Evolutionary conservation across 1,140 invertebrate species (phyloP), one percentile per base, ranked within the genome.

Genomic region (Microplitis mediator): DNA sequence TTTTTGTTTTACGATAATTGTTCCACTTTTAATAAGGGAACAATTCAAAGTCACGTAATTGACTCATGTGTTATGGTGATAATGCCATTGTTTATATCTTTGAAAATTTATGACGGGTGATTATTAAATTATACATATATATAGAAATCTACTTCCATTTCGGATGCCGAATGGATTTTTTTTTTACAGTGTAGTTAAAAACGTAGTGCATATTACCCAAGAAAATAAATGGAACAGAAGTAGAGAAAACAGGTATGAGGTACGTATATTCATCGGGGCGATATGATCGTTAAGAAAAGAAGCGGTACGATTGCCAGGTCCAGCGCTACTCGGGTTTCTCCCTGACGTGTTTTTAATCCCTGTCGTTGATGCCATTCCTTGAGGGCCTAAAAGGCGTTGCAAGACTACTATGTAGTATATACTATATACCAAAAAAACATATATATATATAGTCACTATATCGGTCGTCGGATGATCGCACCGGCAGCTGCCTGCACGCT

Each of bases 281-380:
- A 62, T 62, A 62, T 35, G 34, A 36, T 62, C 60, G 60, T 16
- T 4, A 34, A 36, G 35, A 62, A 35, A 62, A 62, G 60, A 62
- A 62, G 60, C 60, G 60, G 60, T 35, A 62, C 60, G 60, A 39
- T 62, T 62, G 60, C 60, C 60, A 62, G 60, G 60, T 62, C 60
- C 60, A 36, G 60, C 2, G 23, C 60, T 62, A 31, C 60, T 62
- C 35, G 35, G 60, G 60, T 62, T 62, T 62, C 60, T 34, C 60
- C 60, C 34, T n/a, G 60, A 1, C 52, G 16, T n/a, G 60, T 62
- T 62, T 62, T 62, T 62, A 62, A 62, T 62, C 60, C 60, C 60
- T 62, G 60, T 62, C 35, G 60, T 62, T 36, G 60, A 35, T 62
- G 60, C 60, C 35, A 36, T 62, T 62, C 60, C 60, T 62, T 62